These are phyloP conservation scores for Drosophila tripunctata DNA, from an alignment of 2,888 invertebrate genomes.

Conservation along the genomic window DNA sequence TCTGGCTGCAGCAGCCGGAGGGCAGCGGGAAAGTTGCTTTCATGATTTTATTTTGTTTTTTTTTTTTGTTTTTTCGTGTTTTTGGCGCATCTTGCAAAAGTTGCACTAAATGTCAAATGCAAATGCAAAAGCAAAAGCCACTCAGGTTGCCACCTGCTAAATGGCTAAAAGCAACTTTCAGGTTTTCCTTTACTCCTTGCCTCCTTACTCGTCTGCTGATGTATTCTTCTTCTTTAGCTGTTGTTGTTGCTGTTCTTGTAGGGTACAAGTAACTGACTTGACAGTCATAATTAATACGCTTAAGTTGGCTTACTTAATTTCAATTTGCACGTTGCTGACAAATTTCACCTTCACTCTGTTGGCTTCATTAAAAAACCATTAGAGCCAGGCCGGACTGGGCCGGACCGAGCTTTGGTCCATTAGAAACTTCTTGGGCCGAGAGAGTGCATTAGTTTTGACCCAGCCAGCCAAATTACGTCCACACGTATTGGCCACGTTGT, in stretches of 20 bases:
- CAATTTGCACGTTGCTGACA: slow-evolving; percentile 64
- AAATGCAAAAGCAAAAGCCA: slow-evolving; percentile 75
- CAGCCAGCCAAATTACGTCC: slow-evolving; percentile 20
- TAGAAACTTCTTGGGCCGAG: slow-evolving; percentile 27
- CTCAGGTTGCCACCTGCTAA: slow-evolving; percentile 60
- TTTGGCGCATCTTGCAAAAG: slow-evolving; percentile 60
- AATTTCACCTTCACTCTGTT: slow-evolving; percentile 49
- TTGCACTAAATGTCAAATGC: slow-evolving; percentile 74
- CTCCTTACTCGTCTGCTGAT: background rate
- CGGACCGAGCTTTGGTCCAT: slow-evolving; percentile 22
- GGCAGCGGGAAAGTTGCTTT: slow-evolving; percentile 37
- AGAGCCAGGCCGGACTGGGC: no score
- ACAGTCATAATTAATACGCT: slow-evolving; percentile 77
- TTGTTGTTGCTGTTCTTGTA: background rate
- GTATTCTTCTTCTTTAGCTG: background rate
- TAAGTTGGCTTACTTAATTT: slow-evolving; percentile 73
- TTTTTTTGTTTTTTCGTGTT: background rate
- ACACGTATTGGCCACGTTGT: slow-evolving; percentile 19
- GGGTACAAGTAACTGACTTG: slow-evolving; percentile 26
- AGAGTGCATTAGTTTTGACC: slow-evolving; percentile 13
- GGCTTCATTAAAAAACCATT: slow-evolving; percentile 76
- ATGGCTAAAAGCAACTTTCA: slow-evolving; percentile 31
- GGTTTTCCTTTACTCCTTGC: background rate
- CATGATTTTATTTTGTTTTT: slow-evolving; percentile 32
- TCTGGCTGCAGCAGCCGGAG: background rate